These are phyloP conservation scores for Tarsius wallacei DNA, from an alignment of 2,797 vertebrate species.

Conservation along the genomic window DNA sequence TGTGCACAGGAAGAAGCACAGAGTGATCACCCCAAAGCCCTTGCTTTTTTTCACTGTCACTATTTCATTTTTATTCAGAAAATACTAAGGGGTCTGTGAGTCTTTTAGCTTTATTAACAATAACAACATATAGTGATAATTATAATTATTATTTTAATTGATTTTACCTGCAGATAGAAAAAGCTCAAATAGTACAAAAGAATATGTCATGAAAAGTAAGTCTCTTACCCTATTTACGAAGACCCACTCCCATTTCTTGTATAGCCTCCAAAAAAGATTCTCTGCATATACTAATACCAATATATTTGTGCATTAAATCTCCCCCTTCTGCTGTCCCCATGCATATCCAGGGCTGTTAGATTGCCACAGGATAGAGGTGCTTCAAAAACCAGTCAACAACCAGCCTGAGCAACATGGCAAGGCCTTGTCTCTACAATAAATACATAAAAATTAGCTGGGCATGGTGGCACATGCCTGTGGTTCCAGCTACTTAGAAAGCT, in stretches of 20 bases:
- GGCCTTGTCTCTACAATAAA: too few relatives aligned
- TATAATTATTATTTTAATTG: neutral
- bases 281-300: neutral
- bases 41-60: neutral
- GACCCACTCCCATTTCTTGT: neutral
- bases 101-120: neutral
- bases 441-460: too few relatives aligned
- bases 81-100: neutral
- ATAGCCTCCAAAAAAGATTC: neutral
- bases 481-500: too few relatives aligned
- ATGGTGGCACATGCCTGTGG: too few relatives aligned
- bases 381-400: neutral
- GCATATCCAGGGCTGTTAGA: neutral
- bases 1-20: too few relatives aligned
- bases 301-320: neutral
- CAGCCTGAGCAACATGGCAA: too few relatives aligned
- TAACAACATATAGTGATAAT: neutral
- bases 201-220: slow-evolving; percentile 13
- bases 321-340: too few relatives aligned
- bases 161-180: neutral
- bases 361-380: neutral
- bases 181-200: slow-evolving; percentile 34
- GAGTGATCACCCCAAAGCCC: too few relatives aligned
- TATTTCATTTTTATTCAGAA: neutral
- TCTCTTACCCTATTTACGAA: neutral